A percentile compares a stretch with the other conserved stretches of the same genome.
phyloP scores from a whole-genome alignment of 2,888 invertebrate species.

The Scaeva pyrastri region DNA sequence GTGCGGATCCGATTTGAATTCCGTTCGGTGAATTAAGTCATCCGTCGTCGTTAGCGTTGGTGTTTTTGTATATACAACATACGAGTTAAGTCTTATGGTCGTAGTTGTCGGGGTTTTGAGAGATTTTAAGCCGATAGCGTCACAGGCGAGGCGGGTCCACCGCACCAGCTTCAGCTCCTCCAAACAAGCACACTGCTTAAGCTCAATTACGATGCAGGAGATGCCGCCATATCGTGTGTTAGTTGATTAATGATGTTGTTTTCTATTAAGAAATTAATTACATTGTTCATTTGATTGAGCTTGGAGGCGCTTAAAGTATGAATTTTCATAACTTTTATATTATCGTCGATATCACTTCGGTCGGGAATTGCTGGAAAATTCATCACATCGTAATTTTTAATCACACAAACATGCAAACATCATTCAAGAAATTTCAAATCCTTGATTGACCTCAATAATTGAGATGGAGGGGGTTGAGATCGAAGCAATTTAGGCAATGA shows the following conservation, averaged over 20 bases:
- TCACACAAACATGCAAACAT: too few relatives aligned
- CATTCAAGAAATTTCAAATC: too few relatives aligned
- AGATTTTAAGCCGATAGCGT: slow-evolving; percentile 66
- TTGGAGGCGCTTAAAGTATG: slow-evolving; percentile 36
- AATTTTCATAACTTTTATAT: slow-evolving; percentile 1
- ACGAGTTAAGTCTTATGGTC: background rate
- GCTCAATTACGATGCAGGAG: slow-evolving; percentile 57
- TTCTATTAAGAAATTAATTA: slow-evolving; percentile 71
- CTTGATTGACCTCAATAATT: too few relatives aligned
- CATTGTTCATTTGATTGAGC: slow-evolving; percentile 52
- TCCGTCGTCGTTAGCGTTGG: slow-evolving; percentile 6
- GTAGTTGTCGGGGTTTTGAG: slow-evolving; percentile 19
- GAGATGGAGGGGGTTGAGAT: too few relatives aligned
- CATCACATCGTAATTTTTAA: background rate
- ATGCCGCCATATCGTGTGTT: slow-evolving; percentile 49
- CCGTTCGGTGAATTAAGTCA: slow-evolving; percentile 52
- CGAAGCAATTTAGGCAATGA: too few relatives aligned
- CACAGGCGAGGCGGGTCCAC: slow-evolving; percentile 51
- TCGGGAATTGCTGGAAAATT: background rate
- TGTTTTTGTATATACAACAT: too few relatives aligned
- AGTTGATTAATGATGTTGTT: slow-evolving; percentile 61
- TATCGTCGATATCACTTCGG: background rate
- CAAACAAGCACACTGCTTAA: background rate
- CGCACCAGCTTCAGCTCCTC: background rate
- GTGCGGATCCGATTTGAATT: slow-evolving; percentile 53